Conservation (phyloP, 1,140 invertebrate species). For the Nasonia vitripennis region DNA sequence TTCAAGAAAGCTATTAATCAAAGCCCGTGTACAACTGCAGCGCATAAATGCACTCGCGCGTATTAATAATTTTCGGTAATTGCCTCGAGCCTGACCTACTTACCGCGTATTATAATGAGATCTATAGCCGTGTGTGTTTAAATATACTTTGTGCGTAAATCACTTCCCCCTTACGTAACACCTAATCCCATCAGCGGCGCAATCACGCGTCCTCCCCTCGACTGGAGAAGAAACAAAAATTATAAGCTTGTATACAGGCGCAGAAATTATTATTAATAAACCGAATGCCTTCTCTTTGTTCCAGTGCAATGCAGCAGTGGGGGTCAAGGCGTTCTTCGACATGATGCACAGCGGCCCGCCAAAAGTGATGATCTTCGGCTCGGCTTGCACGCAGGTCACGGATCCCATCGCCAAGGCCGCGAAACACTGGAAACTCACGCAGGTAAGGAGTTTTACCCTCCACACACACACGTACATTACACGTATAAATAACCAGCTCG, state of each 20-base stretch:
- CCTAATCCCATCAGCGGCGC: too few relatives aligned
- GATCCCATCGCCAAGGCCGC: slow-evolving; percentile 98
- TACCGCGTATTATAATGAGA: not conserved
- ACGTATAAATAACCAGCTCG: not conserved
- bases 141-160: too few relatives aligned
- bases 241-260: too few relatives aligned
- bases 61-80: not conserved
- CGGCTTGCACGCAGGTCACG: slow-evolving; percentile 96
- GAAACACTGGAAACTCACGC: slow-evolving; percentile 96
- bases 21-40: not conserved
- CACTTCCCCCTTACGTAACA: too few relatives aligned
- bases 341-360: slow-evolving; percentile 95
- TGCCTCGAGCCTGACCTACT: not conserved
- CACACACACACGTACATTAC: too few relatives aligned
- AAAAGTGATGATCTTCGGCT: slow-evolving; percentile 97
- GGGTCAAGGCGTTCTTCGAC: slow-evolving; percentile 98
- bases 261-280: not conserved
- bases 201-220: too few relatives aligned
- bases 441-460: slow-evolving; percentile 77
- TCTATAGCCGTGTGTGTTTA: not conserved
- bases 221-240: too few relatives aligned
- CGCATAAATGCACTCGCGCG: too few relatives aligned
- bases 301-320: slow-evolving; percentile 98
- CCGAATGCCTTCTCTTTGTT: slow-evolving; percentile 63
- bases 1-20: slow-evolving; percentile 41